Base-by-base conservation (phyloP, 2,113 vertebrate genomes). In the Anoura caudifer region DNA sequence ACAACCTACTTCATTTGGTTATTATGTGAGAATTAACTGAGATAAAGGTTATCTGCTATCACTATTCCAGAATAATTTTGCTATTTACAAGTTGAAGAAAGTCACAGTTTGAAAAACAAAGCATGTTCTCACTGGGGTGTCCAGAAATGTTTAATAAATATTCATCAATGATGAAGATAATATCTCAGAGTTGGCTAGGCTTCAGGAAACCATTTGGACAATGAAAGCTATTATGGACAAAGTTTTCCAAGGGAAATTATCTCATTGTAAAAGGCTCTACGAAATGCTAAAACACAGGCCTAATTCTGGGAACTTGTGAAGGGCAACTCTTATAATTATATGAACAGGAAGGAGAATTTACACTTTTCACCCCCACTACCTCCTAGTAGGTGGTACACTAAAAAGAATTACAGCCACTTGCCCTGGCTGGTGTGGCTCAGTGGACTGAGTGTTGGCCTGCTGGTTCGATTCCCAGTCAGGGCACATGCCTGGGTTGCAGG, bases 211-310 rank as follows among this genome's bases (percentile, higher is more conserved):
- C 77, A 93, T 82, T 90, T 75, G 73, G 85, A 93, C 90, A 96
- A 91, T 89, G 89, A 96, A 94, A 87, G 91, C 36, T 83, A 93
- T 73, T 86, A 89, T 26, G 45, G 63, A 91, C 80, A 33, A 88
- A 81, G 79, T 96, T 95, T 90, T 93, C 93, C 43, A 86, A 91
- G 77, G 83, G 91, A 95, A 96, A 97, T 94, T 89, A 92, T 96
- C 67, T 96, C 93, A 96, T 31, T 81, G 85, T 54, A 43, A 87
- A 80, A 89, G 69, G 56, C 14, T 47, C 33, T 83, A 45, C 83
- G 54, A 93, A 85, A 81, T 87, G 69, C 36, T 95, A 54, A 70
- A 90, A 61, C 28, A 9, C 54, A 38, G 33, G 43, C 38, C 56
- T 94, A 87, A 82, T 75, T 91, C 83, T 91, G 82, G 61, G 47